These are phyloP conservation scores for Microcebus murinus DNA, from an alignment of 2,113 vertebrate species.

Conservation along the genomic window DNA sequence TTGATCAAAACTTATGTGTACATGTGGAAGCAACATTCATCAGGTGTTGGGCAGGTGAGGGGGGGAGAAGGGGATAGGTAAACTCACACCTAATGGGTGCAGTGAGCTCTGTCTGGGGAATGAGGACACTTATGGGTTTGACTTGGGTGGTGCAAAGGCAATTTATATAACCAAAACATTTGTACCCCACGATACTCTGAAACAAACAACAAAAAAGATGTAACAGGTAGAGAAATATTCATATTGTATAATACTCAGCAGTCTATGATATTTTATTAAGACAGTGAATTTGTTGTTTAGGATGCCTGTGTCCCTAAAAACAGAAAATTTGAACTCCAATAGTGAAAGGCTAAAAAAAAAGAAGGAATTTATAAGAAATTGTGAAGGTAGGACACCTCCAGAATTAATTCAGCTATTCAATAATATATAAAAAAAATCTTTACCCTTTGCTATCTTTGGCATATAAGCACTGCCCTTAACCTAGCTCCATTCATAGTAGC, in stretches of 20 bases:
- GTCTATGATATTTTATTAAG: not conserved
- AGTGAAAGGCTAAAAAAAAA: not conserved
- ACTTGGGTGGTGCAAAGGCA: no score
- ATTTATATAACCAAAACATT: no score
- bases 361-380: not conserved
- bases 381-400: not conserved
- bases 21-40: no score
- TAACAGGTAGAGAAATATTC: constrained; percentile 13
- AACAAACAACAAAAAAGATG: not conserved
- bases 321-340: not conserved
- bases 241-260: not conserved
- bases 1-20: no score
- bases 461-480: not conserved
- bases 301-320: not conserved
- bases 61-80: no score
- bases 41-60: no score
- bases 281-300: not conserved
- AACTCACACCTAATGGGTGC: no score
- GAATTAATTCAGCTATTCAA: not conserved
- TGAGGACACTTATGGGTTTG: no score
- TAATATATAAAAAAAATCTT: not conserved
- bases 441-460: not conserved
- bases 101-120: no score
- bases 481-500: not conserved
- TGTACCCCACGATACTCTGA: no score